These are phyloP conservation scores for Mastomys coucha DNA, from an alignment of 2,113 vertebrate species.

Conservation along the genomic window DNA sequence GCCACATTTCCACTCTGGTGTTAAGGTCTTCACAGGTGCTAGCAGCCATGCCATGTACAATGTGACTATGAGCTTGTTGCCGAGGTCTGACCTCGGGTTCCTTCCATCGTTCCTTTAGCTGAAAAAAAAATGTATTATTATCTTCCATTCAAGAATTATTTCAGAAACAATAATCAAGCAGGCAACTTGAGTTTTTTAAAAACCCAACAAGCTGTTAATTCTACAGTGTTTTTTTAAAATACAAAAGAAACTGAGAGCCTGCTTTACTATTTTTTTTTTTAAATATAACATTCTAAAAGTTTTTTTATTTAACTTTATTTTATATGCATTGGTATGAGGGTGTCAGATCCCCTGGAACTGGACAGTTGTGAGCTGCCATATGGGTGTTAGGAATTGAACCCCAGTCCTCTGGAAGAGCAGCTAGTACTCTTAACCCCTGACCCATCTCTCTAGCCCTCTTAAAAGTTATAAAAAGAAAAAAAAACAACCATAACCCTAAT, in stretches of 20 bases:
- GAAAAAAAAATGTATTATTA: background rate
- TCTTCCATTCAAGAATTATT: background rate
- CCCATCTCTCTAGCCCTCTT: too few species aligned
- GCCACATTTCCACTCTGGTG: background rate
- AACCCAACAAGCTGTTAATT: constrained; percentile 5
- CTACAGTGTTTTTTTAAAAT: background rate
- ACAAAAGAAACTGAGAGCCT: background rate
- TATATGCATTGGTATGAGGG: too few species aligned
- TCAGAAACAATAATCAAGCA: constrained; percentile 4
- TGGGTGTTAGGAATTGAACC: too few species aligned
- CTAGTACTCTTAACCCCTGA: too few species aligned
- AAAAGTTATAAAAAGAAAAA: background rate
- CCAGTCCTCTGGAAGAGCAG: too few species aligned
- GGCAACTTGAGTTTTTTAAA: background rate
- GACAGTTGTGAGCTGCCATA: too few species aligned
- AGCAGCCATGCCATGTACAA: background rate
- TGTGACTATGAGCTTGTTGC: background rate
- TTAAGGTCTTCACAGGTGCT: background rate
- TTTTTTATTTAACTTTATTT: background rate
- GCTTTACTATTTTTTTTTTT: background rate
- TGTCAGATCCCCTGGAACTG: too few species aligned
- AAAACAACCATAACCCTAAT: background rate
- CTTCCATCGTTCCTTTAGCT: background rate
- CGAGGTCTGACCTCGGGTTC: background rate
- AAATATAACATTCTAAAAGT: background rate